A percentile compares a stretch with the other conserved stretches of the same genome.
Conservation (phyloP, 2,113 vertebrate species). For the Tragulus kanchil region DNA sequence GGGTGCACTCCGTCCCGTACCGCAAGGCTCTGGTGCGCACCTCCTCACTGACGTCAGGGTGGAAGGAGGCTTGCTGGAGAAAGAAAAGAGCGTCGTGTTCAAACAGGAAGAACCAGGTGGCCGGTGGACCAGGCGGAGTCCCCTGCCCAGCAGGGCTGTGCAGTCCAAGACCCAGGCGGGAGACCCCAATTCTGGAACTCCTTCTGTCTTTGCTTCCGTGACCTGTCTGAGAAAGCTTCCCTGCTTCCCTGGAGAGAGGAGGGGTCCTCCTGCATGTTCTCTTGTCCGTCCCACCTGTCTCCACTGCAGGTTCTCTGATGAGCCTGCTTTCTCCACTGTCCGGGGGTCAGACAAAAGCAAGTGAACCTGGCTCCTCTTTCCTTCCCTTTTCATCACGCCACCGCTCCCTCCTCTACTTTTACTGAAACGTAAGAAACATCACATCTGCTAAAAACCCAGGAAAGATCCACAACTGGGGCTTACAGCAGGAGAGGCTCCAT, state of each 20-base stretch:
- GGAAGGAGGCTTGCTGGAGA: conserved; percentile 95
- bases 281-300: background rate
- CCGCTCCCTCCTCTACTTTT: background rate
- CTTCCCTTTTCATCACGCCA: background rate
- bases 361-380: background rate
- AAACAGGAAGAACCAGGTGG: background rate
- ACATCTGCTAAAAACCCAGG: background rate
- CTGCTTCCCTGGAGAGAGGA: background rate
- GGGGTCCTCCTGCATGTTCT: background rate
- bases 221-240: background rate
- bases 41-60: conserved; percentile 94
- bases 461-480: background rate
- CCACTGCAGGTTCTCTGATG: background rate
- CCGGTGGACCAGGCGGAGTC: background rate
- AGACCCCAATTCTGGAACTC: background rate
- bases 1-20: conserved; percentile 95
- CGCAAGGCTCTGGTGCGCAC: conserved; percentile 92
- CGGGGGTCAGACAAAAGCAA: background rate
- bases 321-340: background rate
- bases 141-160: background rate
- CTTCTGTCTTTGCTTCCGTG: background rate
- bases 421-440: background rate
- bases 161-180: background rate
- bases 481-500: background rate
- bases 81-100: conserved; percentile 29